Evolutionary conservation across 2,797 vertebrate species (phyloP).

Genomic region (Odontamblyopus rebecca): DNA sequence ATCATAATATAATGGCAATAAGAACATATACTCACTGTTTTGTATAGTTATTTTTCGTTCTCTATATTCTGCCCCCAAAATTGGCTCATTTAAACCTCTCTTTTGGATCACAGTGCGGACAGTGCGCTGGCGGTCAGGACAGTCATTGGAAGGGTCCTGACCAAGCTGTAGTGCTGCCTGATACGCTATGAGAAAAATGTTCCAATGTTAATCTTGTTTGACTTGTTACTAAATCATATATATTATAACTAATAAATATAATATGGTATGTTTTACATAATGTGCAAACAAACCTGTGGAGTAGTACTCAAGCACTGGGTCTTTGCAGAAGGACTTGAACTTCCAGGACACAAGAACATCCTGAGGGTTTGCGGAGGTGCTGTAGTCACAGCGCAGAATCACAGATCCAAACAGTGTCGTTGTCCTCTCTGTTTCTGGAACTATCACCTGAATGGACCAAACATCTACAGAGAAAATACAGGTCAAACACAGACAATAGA

Average conservation of each 20-base stretch:
- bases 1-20: neutral
- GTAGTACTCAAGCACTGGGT: slow-evolving; percentile 93
- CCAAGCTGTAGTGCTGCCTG: slow-evolving; percentile 85
- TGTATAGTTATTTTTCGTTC: slow-evolving; percentile 91
- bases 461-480: slow-evolving; percentile 54
- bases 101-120: slow-evolving; percentile 91
- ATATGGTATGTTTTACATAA: too few relatives aligned
- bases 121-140: slow-evolving; percentile 86
- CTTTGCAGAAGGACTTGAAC: slow-evolving; percentile 96
- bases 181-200: slow-evolving; percentile 75
- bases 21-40: slow-evolving; percentile 83
- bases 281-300: slow-evolving; percentile 71
- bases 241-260: too few relatives aligned
- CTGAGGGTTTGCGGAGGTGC: slow-evolving; percentile 86
- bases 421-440: slow-evolving; percentile 65
- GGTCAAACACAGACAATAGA: neutral
- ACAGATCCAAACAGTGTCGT: slow-evolving; percentile 86
- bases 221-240: neutral
- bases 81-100: slow-evolving; percentile 83
- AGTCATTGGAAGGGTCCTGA: slow-evolving; percentile 91
- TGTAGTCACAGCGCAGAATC: slow-evolving; percentile 81
- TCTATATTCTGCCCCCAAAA: slow-evolving; percentile 86
- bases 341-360: slow-evolving; percentile 91
- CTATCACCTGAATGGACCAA: slow-evolving; percentile 74
- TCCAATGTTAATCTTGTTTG: neutral